phyloP scores from a whole-genome alignment of 2,113 vertebrate genomes.

The Cepphus grylle region DNA sequence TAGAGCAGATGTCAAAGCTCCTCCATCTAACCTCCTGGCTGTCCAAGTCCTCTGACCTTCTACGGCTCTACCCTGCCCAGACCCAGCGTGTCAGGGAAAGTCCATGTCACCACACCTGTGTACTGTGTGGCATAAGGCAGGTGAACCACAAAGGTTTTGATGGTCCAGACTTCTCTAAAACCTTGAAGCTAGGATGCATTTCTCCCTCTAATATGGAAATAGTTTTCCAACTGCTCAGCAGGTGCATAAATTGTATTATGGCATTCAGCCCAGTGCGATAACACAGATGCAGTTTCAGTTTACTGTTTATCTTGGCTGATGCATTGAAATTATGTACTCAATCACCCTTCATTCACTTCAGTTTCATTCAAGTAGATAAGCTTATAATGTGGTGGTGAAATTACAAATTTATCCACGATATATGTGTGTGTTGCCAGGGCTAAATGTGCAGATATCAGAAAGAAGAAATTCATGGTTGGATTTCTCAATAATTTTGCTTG shows the following conservation, averaged over 20 bases:
- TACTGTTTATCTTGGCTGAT: slow-evolving; percentile 16
- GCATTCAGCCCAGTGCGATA: not conserved
- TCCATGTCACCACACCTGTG: fast-evolving
- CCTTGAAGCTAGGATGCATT: not conserved
- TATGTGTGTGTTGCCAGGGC: not conserved
- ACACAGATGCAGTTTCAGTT: not conserved
- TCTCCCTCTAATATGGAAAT: not conserved
- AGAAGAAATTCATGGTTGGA: not conserved
- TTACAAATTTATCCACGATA: not conserved
- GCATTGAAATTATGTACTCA: slow-evolving; percentile 28
- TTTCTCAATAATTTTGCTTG: slow-evolving; percentile 30
- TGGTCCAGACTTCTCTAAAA: not conserved
- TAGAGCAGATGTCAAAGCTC: not conserved
- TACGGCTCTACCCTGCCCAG: fast-evolving
- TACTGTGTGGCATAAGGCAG: fast-evolving
- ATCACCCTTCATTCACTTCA: slow-evolving; percentile 10
- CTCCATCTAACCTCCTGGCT: not conserved
- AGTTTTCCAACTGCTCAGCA: not conserved
- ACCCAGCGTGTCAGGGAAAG: not conserved
- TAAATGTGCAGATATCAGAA: not conserved
- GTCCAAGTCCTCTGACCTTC: not conserved
- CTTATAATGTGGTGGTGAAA: not conserved
- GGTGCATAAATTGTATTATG: not conserved
- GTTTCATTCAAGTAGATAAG: slow-evolving; percentile 23
- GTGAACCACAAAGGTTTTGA: not conserved